Percentiles rank a stretch among this genome's conserved stretches.
These are phyloP conservation scores for Himalopsyche japonica DNA, from an alignment of 2,888 invertebrate species.

Conservation along the genomic window DNA sequence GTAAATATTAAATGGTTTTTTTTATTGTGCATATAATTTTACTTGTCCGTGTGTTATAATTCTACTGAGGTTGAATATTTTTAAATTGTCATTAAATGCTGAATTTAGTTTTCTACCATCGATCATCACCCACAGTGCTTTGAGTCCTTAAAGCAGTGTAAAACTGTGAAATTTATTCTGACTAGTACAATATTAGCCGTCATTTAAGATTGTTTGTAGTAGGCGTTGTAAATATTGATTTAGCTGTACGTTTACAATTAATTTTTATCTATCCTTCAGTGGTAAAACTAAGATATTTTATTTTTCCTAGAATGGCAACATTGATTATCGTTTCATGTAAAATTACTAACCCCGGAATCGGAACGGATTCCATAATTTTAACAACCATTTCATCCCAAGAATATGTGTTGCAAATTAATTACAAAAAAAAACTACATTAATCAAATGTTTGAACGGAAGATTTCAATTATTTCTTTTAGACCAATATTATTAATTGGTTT, in stretches of 20 bases:
- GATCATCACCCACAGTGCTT: background rate
- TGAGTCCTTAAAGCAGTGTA: conserved; percentile 24
- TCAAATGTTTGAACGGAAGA: conserved; percentile 4
- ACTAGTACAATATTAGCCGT: conserved; percentile 27
- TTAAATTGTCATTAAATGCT: background rate
- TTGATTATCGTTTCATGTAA: background rate
- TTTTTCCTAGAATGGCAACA: background rate
- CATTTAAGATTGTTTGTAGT: conserved; percentile 10
- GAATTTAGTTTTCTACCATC: background rate
- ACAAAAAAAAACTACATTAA: background rate
- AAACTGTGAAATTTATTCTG: conserved; percentile 29
- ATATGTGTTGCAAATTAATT: background rate
- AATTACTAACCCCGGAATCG: conserved; percentile 8
- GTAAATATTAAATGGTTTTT: background rate
- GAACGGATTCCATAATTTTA: background rate
- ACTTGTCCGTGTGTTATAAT: background rate
- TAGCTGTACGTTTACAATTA: conserved; percentile 24
- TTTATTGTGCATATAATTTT: background rate
- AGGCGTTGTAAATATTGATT: conserved; percentile 27
- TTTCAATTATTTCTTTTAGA: conserved; percentile 8
- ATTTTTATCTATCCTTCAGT: conserved; percentile 1
- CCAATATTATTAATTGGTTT: conserved; percentile 23
- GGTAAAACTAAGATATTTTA: background rate
- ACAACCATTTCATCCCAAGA: background rate
- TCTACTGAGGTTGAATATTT: background rate